These are phyloP conservation scores for Gallinago solitaria DNA, from an alignment of 2,797 vertebrate genomes.

Conservation along the genomic window DNA sequence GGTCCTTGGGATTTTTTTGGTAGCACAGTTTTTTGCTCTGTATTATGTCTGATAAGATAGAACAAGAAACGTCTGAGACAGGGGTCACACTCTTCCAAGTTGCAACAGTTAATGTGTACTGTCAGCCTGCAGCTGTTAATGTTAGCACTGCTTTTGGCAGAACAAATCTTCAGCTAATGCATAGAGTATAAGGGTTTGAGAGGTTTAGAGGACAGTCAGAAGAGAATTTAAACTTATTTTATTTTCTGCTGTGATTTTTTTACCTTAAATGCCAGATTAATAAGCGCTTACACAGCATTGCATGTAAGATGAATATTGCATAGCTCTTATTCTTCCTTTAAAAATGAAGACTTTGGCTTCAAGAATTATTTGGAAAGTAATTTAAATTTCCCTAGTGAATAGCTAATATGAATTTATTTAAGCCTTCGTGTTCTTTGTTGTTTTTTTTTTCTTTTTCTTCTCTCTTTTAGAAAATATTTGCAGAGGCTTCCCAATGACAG, in stretches of 20 bases:
- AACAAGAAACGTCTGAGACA: constrained; percentile 51
- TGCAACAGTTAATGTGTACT: constrained; percentile 63
- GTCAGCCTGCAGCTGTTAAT: constrained; percentile 68
- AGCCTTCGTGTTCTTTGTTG: accelerated
- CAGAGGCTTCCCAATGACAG: neutral
- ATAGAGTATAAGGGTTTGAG: neutral
- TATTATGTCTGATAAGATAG: constrained; percentile 60
- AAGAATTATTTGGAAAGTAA: neutral
- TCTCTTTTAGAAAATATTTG: neutral
- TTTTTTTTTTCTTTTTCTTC: neutral
- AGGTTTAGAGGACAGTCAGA: constrained; percentile 38
- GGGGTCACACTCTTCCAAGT: constrained; percentile 29
- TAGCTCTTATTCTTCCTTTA: neutral
- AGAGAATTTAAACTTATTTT: constrained; percentile 30
- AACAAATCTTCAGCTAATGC: constrained; percentile 54
- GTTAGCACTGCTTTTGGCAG: constrained; percentile 36
- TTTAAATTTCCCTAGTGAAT: neutral
- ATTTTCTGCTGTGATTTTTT: constrained; percentile 10
- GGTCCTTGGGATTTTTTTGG: constrained; percentile 56
- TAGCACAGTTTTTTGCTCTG: constrained; percentile 16
- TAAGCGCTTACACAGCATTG: neutral
- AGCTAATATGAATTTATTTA: neutral
- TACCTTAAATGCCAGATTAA: constrained; percentile 7
- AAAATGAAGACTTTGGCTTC: neutral
- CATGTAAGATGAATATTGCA: neutral